Evolutionary conservation across 2,113 vertebrate genomes (phyloP).

Genomic region (Bambusicola thoracicus): DNA sequence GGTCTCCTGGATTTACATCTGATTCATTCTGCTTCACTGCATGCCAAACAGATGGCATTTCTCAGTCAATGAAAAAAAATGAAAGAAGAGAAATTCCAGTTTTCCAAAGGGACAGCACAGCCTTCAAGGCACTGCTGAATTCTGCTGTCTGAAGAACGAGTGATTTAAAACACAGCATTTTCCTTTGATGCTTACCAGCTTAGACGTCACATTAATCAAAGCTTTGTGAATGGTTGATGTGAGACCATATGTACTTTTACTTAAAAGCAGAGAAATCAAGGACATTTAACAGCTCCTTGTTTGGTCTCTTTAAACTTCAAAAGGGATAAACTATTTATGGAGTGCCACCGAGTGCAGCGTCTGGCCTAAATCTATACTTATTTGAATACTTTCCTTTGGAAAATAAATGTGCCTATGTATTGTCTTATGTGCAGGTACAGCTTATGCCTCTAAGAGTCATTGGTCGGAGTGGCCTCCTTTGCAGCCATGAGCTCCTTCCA

Average conservation of each 20-base stretch:
- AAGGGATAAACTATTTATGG: slow-evolving; percentile 11
- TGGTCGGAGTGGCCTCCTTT: background rate
- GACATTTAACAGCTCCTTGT: background rate
- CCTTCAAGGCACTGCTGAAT: slow-evolving; percentile 20
- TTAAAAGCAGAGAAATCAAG: slow-evolving; percentile 43
- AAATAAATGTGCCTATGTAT: fast-evolving
- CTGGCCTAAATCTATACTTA: background rate
- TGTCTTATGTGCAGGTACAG: background rate
- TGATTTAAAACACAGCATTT: slow-evolving; percentile 20
- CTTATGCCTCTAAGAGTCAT: background rate
- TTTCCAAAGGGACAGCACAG: background rate
- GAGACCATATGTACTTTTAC: background rate
- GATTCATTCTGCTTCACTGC: background rate
- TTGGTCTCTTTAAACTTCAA: background rate
- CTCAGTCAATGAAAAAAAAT: background rate
- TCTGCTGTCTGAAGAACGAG: background rate
- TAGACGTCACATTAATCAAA: background rate
- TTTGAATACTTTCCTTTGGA: background rate
- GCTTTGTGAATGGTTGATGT: slow-evolving; percentile 13
- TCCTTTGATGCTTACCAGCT: slow-evolving; percentile 22
- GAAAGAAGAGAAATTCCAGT: background rate
- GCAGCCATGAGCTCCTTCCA: background rate
- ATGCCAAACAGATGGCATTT: background rate
- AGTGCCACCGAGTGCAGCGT: background rate
- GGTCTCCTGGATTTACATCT: background rate